Base-by-base conservation (phyloP, 2,797 vertebrate genomes). In the Anguilla megastoma region DNA sequence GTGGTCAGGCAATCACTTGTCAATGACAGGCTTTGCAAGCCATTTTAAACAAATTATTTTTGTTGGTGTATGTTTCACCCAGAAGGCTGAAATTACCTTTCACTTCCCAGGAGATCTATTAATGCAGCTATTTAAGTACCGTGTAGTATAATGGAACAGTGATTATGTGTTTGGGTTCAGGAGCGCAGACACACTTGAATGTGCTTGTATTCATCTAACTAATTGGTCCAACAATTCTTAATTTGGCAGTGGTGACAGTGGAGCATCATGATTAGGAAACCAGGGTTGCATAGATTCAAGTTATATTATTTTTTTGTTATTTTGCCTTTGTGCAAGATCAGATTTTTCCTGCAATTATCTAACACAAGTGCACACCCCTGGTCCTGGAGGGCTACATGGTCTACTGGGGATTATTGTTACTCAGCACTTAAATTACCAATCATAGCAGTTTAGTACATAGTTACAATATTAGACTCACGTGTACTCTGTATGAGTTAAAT, bases 31-130 rank as follows among this genome's bases (percentile, higher is more conserved):
- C 21, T 50, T 82, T 79, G 74, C 74, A 41, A 45, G 74, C 14
- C 16, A 79, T 41, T 79, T 3, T 16, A 41, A 45, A 14, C 4
- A 79, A 79, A 45, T 45, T 21, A 41, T 18, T 41, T 79, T 79
- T 79, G 33, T 79, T 79, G 69, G 69, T 30, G 30, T 74, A 74
- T 1, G 69, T 45, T 79, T 79, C 74, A 79, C 69, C 9, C 69
- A 74, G 69, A 74, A 33, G 74, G 16, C 36, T 21, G 33, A 45
- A 18, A 45, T 79, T 79, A 79, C 74, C 41, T 79, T 21, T 21
- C 36, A 45, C 74, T 18, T 18, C 74, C 74, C 74, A 45, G 33
- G 74, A 79, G 74, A 79, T 45, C 33, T 45, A 79, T 79, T 18
- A 18, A 45, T 79, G 36, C 33, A 79, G 74, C 36, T 79, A 45